A percentile compares a stretch with the other conserved stretches of the same genome.
Evolutionary conservation across 2,797 vertebrate genomes (phyloP).

Genomic region (Argya squamiceps): DNA sequence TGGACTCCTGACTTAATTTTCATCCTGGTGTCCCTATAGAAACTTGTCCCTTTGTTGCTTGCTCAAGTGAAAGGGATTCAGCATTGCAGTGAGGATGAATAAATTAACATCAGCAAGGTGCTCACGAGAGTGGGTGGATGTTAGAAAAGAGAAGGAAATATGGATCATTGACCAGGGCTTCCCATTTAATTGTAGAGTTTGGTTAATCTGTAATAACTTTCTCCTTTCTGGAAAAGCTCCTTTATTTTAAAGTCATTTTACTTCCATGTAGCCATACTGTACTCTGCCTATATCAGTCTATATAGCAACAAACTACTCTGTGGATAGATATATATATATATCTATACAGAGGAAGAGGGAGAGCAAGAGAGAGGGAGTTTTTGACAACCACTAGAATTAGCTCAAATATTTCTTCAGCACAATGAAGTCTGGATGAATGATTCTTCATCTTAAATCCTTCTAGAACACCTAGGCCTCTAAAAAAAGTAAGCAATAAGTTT

Average conservation of each 20-base stretch:
- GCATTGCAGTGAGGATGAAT: not conserved
- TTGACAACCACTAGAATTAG: not conserved
- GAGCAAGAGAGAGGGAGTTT: not conserved
- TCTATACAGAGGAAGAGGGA: rapidly evolving
- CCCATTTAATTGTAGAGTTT: not conserved
- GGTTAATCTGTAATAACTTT: not conserved
- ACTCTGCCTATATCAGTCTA: not conserved
- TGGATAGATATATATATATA: not conserved
- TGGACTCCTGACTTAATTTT: not conserved
- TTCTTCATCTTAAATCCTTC: not conserved
- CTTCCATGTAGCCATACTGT: not conserved
- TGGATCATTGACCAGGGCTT: not conserved
- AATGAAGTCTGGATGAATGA: not conserved
- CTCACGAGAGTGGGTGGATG: not conserved
- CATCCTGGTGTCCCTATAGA: not conserved
- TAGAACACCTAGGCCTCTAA: not conserved
- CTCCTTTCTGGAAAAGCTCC: not conserved
- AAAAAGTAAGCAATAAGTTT: not conserved
- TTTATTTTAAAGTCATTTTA: not conserved
- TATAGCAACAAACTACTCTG: not conserved
- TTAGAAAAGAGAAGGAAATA: not conserved
- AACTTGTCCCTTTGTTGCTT: not conserved
- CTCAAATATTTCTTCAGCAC: not conserved
- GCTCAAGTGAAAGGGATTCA: not conserved
- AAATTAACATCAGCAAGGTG: not conserved